These are phyloP conservation scores for Etheostoma cragini DNA, from an alignment of 2,113 vertebrate genomes.

Conservation along the genomic window DNA sequence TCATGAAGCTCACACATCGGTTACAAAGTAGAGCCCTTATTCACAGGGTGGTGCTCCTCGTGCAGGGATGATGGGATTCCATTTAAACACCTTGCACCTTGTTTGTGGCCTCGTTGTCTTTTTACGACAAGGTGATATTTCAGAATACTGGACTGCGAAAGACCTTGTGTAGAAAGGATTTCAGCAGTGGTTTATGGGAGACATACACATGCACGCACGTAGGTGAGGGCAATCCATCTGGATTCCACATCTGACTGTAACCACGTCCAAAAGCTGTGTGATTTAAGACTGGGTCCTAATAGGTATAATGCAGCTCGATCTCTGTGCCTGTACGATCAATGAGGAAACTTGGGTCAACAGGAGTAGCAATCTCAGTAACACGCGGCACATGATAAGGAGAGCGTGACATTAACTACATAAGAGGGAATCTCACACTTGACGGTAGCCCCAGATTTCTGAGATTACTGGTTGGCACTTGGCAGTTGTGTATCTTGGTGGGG, in stretches of 20 bases:
- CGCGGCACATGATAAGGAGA: conserved; percentile 9
- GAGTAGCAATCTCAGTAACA: conserved; percentile 44
- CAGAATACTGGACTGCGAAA: conserved; percentile 26
- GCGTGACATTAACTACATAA: conserved; percentile 13
- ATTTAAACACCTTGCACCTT: conserved; percentile 50
- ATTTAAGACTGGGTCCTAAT: conserved; percentile 59
- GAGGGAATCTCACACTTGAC: conserved; percentile 5
- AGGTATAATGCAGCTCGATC: conserved; percentile 34
- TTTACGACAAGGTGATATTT: conserved; percentile 64
- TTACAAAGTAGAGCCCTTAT: conserved; percentile 35
- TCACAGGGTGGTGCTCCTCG: conserved; percentile 21
- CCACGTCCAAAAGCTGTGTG: conserved; percentile 28
- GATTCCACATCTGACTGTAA: conserved; percentile 52
- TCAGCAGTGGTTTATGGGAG: conserved; percentile 54
- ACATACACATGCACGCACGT: conserved; percentile 14
- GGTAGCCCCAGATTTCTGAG: not conserved
- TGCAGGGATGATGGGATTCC: conserved; percentile 62
- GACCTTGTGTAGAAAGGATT: conserved; percentile 31
- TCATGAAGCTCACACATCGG: conserved; percentile 57
- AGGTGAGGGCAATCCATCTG: conserved; percentile 48
- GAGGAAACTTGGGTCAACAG: conserved; percentile 35
- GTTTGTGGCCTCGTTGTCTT: conserved; percentile 58
- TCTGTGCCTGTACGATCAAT: conserved; percentile 34
- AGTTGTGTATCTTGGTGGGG: not conserved
- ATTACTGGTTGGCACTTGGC: not conserved